Evolutionary conservation across 2,888 invertebrate species (phyloP).

Genomic region (Seladonia tumulorum): DNA sequence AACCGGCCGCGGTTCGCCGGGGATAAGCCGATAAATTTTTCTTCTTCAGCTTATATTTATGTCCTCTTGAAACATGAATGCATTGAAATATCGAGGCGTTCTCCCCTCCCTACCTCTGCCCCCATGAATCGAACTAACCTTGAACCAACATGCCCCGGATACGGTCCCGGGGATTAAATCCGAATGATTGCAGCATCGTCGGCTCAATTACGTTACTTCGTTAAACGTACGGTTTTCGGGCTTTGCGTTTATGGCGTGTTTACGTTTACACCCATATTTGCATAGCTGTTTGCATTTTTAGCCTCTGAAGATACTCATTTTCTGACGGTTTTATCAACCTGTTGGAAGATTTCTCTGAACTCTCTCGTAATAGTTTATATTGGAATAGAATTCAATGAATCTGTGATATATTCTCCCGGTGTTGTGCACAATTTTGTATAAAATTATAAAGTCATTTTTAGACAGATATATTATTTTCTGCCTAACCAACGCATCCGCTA

Average conservation of each 20-base stretch:
- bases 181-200: background rate
- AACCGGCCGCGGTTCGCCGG: slow-evolving; percentile 12
- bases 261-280: background rate
- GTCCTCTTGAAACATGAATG: slow-evolving; percentile 2
- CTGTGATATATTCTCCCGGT: background rate
- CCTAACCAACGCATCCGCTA: background rate
- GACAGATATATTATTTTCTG: background rate
- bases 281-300: background rate
- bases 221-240: background rate
- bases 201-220: background rate
- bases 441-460: background rate
- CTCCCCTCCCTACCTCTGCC: too few relatives aligned
- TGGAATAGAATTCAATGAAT: background rate
- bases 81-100: slow-evolving; percentile 5
- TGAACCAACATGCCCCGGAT: background rate
- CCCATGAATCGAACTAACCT: background rate
- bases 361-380: background rate
- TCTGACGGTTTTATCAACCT: background rate
- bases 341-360: background rate
- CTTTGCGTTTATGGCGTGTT: background rate
- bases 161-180: background rate
- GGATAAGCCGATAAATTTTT: slow-evolving; percentile 24
- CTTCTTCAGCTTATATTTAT: slow-evolving; percentile 20
- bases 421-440: background rate
- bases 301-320: background rate